Evolutionary conservation across 2,888 invertebrate species (phyloP), one percentile per base, ranked within the genome.

Genomic region (Augiades crinisus): DNA sequence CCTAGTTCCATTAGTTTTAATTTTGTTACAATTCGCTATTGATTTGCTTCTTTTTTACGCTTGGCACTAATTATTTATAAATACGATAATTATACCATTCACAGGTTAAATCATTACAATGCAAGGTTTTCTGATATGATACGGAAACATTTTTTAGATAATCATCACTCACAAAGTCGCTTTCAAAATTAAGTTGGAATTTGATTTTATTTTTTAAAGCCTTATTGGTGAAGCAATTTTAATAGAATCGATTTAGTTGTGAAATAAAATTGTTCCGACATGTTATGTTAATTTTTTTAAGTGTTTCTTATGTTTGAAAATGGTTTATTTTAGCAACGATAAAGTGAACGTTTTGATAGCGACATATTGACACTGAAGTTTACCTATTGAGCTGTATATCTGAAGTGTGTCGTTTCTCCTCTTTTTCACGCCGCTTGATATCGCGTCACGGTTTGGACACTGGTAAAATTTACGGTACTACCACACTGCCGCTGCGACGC

Each of bases 361-460:
- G 49, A 49, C 49, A 41, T 21, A n/a, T 10, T 22, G 3, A 46
- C 43, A 45, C 41, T 52, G 38, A 58, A 68, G 67, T 65, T 68
- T 70, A 72, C 57, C 70, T 61, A 70, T 65, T 68, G 72, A 76
- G 70, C 13, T 78, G 70, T 79, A 70, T 82, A 80, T 83, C 81
- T 86, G 77, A 86, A 80, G 78, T 85, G 81, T 85, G 82, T 83
- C 85, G 81, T 88, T 86, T 87, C 81, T 87, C 81, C 83, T 84
- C 83, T 86, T 64, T 86, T 89, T 84, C 89, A 89, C 89, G 89
- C 89, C 88, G 89, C 89, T 89, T 87, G 86, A 86, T 72, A 67
- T 64, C 79, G 81, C 87, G 86, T 82, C 87, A 89, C 87, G 75
- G 74, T 86, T 81, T 82, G 79, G 78, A 90, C 86, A 87, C 89